Evolutionary conservation across 53 echinoderm and acorn worm genomes (phyloP).

Genomic region (Pentamera pediparva): DNA sequence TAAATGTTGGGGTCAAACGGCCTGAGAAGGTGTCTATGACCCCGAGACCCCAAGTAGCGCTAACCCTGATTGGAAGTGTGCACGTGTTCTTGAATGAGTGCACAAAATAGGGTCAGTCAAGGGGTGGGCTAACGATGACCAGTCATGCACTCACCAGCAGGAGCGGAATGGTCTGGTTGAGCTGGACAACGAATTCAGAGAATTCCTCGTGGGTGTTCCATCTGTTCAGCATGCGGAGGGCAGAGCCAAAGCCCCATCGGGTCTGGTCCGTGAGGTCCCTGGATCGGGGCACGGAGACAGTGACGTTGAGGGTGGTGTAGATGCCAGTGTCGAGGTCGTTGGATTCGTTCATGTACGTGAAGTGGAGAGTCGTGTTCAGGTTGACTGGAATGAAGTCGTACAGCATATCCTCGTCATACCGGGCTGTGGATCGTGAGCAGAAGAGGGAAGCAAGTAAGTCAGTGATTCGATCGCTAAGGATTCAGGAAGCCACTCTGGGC

Average conservation of each 20-base stretch:
- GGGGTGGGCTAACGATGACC: too few species aligned
- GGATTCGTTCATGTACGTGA: slow-evolving; percentile 5
- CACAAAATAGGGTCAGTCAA: too few species aligned
- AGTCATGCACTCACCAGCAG: slow-evolving; percentile 47
- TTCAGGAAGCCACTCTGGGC: background rate
- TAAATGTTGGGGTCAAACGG: too few species aligned
- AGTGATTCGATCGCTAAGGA: background rate
- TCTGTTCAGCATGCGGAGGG: slow-evolving; percentile 56
- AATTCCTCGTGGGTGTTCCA: slow-evolving; percentile 21
- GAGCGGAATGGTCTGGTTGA: slow-evolving; percentile 62
- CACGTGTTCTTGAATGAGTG: too few species aligned
- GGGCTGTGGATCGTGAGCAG: background rate
- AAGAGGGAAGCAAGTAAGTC: background rate
- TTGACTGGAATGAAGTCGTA: slow-evolving; percentile 17
- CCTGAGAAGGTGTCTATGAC: too few species aligned
- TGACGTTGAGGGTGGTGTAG: slow-evolving; percentile 6
- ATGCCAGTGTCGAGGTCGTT: background rate
- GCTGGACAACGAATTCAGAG: slow-evolving; percentile 59
- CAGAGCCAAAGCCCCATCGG: slow-evolving; percentile 20
- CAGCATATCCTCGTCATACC: background rate
- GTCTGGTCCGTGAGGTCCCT: slow-evolving; percentile 12
- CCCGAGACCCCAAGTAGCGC: too few species aligned
- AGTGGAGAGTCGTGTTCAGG: slow-evolving; percentile 9
- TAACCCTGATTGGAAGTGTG: too few species aligned
- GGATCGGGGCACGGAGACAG: background rate